phyloP scores from a whole-genome alignment of 2,797 vertebrate species.

The Ispidina lecontei region DNA sequence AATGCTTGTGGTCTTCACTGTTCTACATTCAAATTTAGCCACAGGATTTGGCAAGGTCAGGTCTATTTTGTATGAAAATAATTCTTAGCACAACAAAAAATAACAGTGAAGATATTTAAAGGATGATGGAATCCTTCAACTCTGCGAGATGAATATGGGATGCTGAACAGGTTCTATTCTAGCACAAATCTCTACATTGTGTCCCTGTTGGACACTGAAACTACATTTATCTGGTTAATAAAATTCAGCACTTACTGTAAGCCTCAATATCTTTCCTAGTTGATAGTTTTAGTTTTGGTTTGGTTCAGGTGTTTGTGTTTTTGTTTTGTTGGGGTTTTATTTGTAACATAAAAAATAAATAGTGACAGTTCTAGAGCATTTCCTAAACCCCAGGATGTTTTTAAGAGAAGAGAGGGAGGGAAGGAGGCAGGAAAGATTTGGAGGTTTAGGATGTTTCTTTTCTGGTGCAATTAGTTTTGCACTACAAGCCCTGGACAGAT shows the following conservation, averaged over 20 bases:
- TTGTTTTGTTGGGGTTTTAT: background rate
- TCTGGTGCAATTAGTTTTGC: constrained; percentile 23
- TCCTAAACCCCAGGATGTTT: background rate
- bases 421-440: background rate
- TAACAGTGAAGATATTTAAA: background rate
- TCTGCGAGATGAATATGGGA: background rate
- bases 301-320: too few relatives aligned
- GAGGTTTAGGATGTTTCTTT: background rate
- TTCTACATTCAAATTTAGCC: background rate
- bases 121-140: background rate
- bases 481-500: background rate
- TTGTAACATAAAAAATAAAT: background rate
- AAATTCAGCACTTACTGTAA: background rate
- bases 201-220: background rate
- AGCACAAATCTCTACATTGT: background rate
- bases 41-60: background rate
- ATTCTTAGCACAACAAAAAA: background rate
- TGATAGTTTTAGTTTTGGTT: background rate
- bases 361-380: background rate
- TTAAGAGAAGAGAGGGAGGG: background rate
- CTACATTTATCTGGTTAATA: background rate
- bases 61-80: background rate
- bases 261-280: background rate
- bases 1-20: background rate
- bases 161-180: background rate